Base-by-base conservation (phyloP, 1,140 invertebrate genomes). In the Oedothorax gibbosus region DNA sequence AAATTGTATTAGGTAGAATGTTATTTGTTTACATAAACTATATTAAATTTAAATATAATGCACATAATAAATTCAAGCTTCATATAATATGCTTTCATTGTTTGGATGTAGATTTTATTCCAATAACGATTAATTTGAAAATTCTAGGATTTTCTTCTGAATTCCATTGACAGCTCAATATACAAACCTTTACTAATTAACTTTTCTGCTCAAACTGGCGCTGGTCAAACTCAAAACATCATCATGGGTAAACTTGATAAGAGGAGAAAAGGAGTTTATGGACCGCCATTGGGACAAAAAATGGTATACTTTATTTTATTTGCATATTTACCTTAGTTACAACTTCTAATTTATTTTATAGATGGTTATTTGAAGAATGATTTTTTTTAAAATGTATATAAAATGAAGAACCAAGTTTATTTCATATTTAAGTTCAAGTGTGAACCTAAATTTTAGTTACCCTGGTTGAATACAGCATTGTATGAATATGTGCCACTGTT, bases 181-280 rank as follows among this genome's bases (percentile, higher is more conserved):
- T 98, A 95, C 88, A 96, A 96, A 89, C 95, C 96, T 0, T 89
- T 97, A 6, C 94, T 97, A 82, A 94, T 98, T 86, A 97, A 95
- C 88, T 98, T 98, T 90, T 98, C 97, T 0, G 96, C 96, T 0
- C 96, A 98, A 91, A 98, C 97, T 0, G 95, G 95, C 49, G 96
- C 97, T 14, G 97, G 96, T 91, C 95, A 96, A 90, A 97, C 96
- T 0, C 97, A 98, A 91, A 96, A 98, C 88, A 96, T 98, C 69
- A 96, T 99, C 69, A 98, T 98, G 96, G 94, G 93, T 15, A 98
- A 98, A 90, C 90, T 99, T 77, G 97, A 98, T 89, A 98, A 97
- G 90, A 92, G 97, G 83, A 92, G 96, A 81, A 98, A 98, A 92
- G 97, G 97, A 6, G 95, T 98, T n/a, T 98, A 93, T 90, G 97